Base-by-base conservation (phyloP, 2,797 vertebrate species). In the Benthosema pterotum region DNA sequence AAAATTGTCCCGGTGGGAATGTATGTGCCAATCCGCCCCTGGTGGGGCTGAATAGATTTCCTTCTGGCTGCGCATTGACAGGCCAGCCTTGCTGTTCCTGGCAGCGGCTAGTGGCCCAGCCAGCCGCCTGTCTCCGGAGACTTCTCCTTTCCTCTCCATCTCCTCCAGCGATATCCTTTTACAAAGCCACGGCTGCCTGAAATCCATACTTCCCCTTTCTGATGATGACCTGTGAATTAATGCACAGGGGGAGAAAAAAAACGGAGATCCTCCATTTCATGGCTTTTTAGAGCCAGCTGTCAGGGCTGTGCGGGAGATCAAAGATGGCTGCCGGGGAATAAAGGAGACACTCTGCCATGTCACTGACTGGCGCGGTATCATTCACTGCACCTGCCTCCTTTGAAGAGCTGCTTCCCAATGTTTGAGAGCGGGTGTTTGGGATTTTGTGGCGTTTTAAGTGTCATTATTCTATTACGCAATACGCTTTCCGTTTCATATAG, bases 151-250 rank as follows among this genome's bases (percentile, higher is more conserved):
- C 78, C 78, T 80, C 83, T 69, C 74, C 66, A 57, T 80, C 79
- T 88, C 78, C 78, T 80, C 83, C 69, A 72, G 77, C 22, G 19
- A 80, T 86, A 81, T 91, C 85, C 72, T 82, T 82, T 89, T 90
- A 84, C 86, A 88, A 82, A 83, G 64, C 74, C 69, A 74, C 72
- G 63, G 78, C 78, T 66, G 70, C 70, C 59, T 82, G 86, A 86
- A 88, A 89, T 84, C 83, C 64, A 89, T 82, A 88, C 86, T 65
- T 83, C 61, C 72, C 61, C 68, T 70, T 66, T 75, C 42, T 71
- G 67, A 75, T 79, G 82, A 80, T 49, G 42, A 57, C 72, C 67
- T 76, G 65, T 62, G 84, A 87, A 83, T 79, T 43, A 88, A 85
- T 53, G 56, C 70, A 78, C n/a, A 42, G 38, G 53, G 59, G n/a